These are phyloP conservation scores for Siniperca undulata DNA, from an alignment of 2,797 vertebrate genomes.

Conservation along the genomic window DNA sequence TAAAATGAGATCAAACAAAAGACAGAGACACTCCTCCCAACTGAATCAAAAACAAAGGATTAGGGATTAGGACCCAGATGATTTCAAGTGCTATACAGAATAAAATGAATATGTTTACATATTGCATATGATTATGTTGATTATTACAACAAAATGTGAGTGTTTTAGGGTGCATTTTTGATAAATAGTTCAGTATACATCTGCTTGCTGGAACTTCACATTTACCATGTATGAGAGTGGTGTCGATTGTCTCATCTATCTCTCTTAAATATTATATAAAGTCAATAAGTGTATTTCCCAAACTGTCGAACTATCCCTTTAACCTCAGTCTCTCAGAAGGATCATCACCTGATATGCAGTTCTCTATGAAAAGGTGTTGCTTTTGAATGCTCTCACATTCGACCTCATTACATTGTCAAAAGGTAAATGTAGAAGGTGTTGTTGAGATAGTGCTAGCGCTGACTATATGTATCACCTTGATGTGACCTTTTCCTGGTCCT, in stretches of 20 bases:
- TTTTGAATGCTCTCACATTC: constrained; percentile 9
- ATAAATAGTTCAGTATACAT: neutral
- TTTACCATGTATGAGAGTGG: neutral
- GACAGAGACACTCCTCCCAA: neutral
- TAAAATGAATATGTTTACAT: constrained; percentile 24
- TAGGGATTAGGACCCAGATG: constrained; percentile 26
- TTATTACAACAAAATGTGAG: neutral
- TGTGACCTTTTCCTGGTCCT: constrained; percentile 27
- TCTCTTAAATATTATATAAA: neutral
- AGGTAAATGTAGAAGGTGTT: constrained; percentile 18
- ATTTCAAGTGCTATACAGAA: constrained; percentile 17
- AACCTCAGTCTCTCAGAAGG: neutral
- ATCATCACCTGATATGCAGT: neutral
- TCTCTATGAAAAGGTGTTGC: neutral
- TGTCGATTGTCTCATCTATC: neutral
- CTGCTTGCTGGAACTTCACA: neutral
- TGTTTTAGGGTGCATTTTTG: too few species aligned
- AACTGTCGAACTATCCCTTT: neutral
- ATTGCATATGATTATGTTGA: neutral
- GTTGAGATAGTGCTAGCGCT: neutral
- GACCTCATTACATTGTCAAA: constrained; percentile 13
- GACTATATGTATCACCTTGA: constrained; percentile 40
- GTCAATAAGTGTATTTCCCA: neutral
- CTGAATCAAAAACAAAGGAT: constrained; percentile 40
- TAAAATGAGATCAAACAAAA: constrained; percentile 29